These are phyloP conservation scores for Camelus dromedarius DNA, from an alignment of 2,113 vertebrate genomes.

Conservation along the genomic window DNA sequence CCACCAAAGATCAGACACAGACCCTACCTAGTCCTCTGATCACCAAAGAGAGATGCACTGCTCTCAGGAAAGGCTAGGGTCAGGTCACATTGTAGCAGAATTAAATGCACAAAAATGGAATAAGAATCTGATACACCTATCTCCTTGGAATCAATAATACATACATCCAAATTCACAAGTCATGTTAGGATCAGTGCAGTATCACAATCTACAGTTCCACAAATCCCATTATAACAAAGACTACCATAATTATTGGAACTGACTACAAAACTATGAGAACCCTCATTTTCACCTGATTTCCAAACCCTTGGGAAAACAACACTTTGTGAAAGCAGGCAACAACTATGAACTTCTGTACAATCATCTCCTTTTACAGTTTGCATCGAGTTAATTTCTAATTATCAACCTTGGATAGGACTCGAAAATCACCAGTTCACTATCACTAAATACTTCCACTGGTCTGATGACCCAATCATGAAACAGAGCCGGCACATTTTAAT, in stretches of 20 bases:
- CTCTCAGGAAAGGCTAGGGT: neutral
- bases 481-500: slow-evolving; percentile 21
- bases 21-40: neutral
- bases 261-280: neutral
- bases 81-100: neutral
- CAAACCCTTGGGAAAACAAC: neutral
- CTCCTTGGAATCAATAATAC: neutral
- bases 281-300: neutral
- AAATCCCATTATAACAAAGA: neutral
- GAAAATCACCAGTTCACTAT: slow-evolving; percentile 33
- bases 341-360: neutral
- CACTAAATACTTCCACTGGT: slow-evolving; percentile 19
- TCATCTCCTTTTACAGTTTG: neutral
- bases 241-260: slow-evolving; percentile 3
- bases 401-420: neutral
- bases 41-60: neutral
- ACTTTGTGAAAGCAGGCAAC: neutral
- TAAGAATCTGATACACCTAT: neutral
- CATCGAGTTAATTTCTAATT: neutral
- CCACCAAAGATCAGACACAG: neutral
- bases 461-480: neutral
- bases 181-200: neutral
- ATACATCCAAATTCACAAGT: neutral
- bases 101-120: neutral
- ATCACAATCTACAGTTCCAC: neutral